Evolutionary conservation across 2,797 vertebrate genomes (phyloP), one percentile per base, ranked within the genome.

Genomic region (Sphenodon punctatus): DNA sequence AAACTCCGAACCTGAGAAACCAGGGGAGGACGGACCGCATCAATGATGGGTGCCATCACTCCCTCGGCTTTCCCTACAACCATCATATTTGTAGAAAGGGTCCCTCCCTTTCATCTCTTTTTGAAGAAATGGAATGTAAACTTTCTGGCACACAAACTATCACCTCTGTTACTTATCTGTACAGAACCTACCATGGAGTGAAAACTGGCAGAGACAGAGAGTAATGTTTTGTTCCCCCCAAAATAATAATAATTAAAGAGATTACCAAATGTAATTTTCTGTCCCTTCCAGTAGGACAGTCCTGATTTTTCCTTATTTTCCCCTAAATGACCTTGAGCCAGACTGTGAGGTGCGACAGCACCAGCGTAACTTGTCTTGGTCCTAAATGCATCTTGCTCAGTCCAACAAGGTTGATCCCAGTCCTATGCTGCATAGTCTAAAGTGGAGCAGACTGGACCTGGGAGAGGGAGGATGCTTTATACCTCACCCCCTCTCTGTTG

Each of bases 211-310:
- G 30, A 70, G 1, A 5, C 32, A 61, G 25, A 73, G 43, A 48
- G 80, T 53, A n/a, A 1, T 4, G 69, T 8, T 0, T 1, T 25
- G 63, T 76, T n/a, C n/a, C n/a, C n/a, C n/a, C n/a, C n/a, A n/a
- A n/a, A n/a, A n/a, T n/a, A n/a, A n/a, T n/a, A n/a, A n/a, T 82
- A 72, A 15, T 34, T 34, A 56, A 20, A 86, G 67, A 75, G 66
- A 14, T 27, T 16, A 14, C 30, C 42, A 82, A 14, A 60, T 30
- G 61, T 1, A 34, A 3, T 58, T 82, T 38, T 19, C 19, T 22
- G 20, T 16, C 53, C 22, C 27, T 59, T 59, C n/a, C 74, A 71
- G 25, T 32, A 10, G 74, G 42, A 19, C 30, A 58, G 27, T 66
- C 17, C 55, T 5, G 59, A 74, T 34, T 76, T 39, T 20, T 78